Base-by-base conservation (phyloP, 2,888 invertebrate species). In the Phyllotreta cruciferae region DNA sequence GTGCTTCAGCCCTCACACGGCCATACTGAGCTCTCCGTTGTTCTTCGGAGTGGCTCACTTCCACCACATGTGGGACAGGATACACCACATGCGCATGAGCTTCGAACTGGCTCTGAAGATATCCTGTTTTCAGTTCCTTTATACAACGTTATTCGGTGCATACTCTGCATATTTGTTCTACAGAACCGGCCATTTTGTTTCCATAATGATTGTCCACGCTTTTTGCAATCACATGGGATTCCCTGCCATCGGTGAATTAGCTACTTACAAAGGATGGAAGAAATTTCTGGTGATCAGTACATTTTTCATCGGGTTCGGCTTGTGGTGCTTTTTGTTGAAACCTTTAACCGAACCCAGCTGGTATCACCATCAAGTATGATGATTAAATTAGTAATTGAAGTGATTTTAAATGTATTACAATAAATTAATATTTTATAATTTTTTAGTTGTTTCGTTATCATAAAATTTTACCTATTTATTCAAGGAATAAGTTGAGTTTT, bases 211-310 rank as follows among this genome's bases (percentile, higher is more conserved):
- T 10, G 95, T 91, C 1, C 98, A 98, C 80, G 91, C 94, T 37
- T 96, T 96, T 80, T 98, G 98, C 82, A 98, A 98, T 81, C 93
- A 94, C 81, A 96, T 98, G 94, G 97, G 97, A 6, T 91, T 97
- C 77, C 97, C 97, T 0, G 93, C 96, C 79, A 85, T 97, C 68
- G 84, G 85, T 2, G 94, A 92, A 77, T 82, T 92, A 3, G 77
- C 86, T 63, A 85, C 85, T 14, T 88, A 86, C 73, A 81, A 84
- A 69, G 82, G 74, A 35, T 69, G 67, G 4, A 86, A 90, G 71
- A 86, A 90, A 70, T 79, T 85, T 9, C 78, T 90, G 24, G 85
- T 93, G 1, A 83, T 88, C 34, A 79, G 82, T 45, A 83, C 90
- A 60, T 95, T 92, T 79, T 78, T 94, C 3, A 71, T 88, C 5